Percentiles rank a stretch among this genome's conserved stretches.
Conservation (phyloP, 2,888 invertebrate genomes). For the Tenthredo notha region DNA sequence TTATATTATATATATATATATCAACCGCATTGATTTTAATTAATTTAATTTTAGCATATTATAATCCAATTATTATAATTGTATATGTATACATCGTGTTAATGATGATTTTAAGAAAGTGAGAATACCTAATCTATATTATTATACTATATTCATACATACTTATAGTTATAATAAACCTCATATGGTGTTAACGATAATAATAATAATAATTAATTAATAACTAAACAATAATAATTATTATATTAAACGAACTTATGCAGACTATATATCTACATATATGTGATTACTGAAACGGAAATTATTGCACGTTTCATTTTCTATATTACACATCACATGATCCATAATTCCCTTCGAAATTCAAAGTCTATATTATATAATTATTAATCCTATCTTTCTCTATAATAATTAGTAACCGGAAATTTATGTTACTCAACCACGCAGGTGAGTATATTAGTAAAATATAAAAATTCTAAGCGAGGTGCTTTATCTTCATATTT, state of each 20-base stretch:
- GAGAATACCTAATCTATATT: constrained; percentile 52
- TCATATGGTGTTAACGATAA: constrained; percentile 67
- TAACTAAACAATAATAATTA: constrained; percentile 31
- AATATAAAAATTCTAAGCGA: not conserved
- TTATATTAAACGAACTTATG: constrained; percentile 64
- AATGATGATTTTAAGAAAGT: constrained; percentile 62
- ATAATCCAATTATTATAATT: constrained; percentile 48
- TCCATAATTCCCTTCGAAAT: not conserved
- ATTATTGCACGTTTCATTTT: not conserved
- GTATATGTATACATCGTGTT: constrained; percentile 61
- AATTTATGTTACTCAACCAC: not conserved
- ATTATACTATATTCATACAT: constrained; percentile 27
- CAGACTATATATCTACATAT: constrained; percentile 20
- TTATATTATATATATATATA: not conserved
- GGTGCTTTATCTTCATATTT: not conserved
- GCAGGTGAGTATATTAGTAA: not conserved
- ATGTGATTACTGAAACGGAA: constrained; percentile 5
- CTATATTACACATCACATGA: not conserved
- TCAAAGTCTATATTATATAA: not conserved
- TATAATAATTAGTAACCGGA: not conserved
- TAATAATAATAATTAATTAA: constrained; percentile 56
- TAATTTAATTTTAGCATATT: constrained; percentile 62
- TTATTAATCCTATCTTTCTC: not conserved
- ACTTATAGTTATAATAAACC: constrained; percentile 57
- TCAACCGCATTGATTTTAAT: constrained; percentile 61